A percentile compares a stretch with the other conserved stretches of the same genome.
These are phyloP conservation scores for Lepetodrilus schrolli DNA, from an alignment of 2,888 invertebrate genomes.

Conservation along the genomic window DNA sequence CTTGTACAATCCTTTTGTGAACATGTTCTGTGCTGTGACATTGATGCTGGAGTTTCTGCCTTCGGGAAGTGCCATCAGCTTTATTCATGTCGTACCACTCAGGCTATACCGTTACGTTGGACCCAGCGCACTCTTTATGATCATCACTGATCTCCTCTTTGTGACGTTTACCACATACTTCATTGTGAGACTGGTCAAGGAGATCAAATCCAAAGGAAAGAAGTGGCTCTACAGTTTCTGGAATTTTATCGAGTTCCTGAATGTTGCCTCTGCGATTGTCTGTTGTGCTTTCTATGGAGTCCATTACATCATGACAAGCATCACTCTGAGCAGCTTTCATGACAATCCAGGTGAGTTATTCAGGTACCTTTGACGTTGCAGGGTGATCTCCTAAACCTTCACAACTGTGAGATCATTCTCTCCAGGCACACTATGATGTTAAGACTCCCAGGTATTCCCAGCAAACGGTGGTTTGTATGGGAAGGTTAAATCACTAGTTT, in stretches of 20 bases:
- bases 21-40: slow-evolving; percentile 52
- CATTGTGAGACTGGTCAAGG: slow-evolving; percentile 27
- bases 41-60: slow-evolving; percentile 51
- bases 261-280: slow-evolving; percentile 33
- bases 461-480: too few relatives aligned
- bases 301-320: slow-evolving; percentile 35
- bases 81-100: slow-evolving; percentile 19
- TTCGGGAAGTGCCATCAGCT: slow-evolving; percentile 48
- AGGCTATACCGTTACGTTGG: slow-evolving; percentile 39
- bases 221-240: slow-evolving; percentile 33
- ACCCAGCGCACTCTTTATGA: slow-evolving; percentile 37
- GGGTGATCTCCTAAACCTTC: too few relatives aligned
- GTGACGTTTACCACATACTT: slow-evolving; percentile 41
- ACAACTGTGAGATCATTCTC: too few relatives aligned
- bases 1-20: slow-evolving; percentile 72
- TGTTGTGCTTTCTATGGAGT: slow-evolving; percentile 42
- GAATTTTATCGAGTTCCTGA: slow-evolving; percentile 39
- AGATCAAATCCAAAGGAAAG: slow-evolving; percentile 15
- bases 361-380: too few relatives aligned
- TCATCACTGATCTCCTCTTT: slow-evolving; percentile 38
- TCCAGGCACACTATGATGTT: too few relatives aligned
- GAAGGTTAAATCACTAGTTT: too few relatives aligned
- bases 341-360: slow-evolving; percentile 38
- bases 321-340: slow-evolving; percentile 34
- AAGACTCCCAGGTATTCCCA: too few relatives aligned